Conservation (phyloP, 2,113 vertebrate genomes). For the Neolamprologus variostigma region DNA sequence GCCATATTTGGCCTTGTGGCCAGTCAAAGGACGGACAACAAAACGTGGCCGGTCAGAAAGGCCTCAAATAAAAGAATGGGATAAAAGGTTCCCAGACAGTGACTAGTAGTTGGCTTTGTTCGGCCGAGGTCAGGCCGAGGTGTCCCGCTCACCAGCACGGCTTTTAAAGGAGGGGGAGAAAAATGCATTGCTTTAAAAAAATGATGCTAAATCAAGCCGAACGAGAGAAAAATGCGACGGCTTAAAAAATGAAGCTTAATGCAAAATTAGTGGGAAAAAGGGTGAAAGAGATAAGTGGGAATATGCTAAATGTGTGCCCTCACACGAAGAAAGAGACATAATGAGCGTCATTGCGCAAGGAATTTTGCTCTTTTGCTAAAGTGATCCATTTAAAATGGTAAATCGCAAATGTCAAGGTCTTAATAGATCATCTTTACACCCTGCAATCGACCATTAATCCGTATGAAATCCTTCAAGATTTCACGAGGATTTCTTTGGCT, state of each 20-base stretch:
- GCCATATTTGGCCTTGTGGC: conserved; percentile 66
- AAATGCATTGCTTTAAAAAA: conserved; percentile 7
- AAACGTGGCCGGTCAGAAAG: conserved; percentile 44
- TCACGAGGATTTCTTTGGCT: neutral
- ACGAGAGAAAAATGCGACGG: conserved; percentile 6
- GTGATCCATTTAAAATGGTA: neutral
- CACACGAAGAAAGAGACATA: neutral
- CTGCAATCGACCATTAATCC: neutral
- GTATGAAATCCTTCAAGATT: neutral
- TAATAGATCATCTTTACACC: neutral
- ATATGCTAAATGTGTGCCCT: conserved; percentile 7
- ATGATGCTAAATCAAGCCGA: conserved; percentile 12
- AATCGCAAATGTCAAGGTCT: neutral
- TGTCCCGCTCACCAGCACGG: conserved; percentile 28
- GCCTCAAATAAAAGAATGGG: conserved; percentile 33
- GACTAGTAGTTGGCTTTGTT: conserved; percentile 70
- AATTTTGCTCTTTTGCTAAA: neutral
- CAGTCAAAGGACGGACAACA: conserved; percentile 56
- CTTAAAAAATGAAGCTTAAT: conserved; percentile 21
- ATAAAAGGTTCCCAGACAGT: conserved; percentile 66
- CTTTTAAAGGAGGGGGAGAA: neutral
- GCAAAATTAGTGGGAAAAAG: neutral
- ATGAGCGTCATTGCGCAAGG: neutral
- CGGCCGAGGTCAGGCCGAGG: conserved; percentile 51
- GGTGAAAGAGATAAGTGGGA: conserved; percentile 13